Evolutionary conservation across 2,888 invertebrate species (phyloP).

Genomic region (Plebejus melissa): DNA sequence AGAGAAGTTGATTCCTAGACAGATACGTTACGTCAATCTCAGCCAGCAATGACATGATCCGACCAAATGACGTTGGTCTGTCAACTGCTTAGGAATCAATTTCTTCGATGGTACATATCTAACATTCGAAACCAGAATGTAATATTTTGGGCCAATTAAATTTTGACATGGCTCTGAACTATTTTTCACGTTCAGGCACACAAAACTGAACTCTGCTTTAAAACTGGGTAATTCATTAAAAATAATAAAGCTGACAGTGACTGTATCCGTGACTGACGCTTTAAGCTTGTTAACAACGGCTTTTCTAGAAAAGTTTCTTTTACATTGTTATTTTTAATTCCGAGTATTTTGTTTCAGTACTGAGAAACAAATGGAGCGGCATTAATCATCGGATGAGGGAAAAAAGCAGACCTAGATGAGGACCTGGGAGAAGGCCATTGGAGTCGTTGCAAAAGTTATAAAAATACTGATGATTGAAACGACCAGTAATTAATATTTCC

Average conservation of each 20-base stretch:
- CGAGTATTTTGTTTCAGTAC: constrained; percentile 34
- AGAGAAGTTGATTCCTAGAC: too few species aligned
- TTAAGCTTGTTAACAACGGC: constrained; percentile 43
- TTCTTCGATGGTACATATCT: too few species aligned
- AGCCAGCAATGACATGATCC: too few species aligned
- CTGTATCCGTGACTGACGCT: constrained; percentile 40
- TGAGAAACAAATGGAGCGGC: constrained; percentile 29
- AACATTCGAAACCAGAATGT: background rate
- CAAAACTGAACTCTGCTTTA: constrained; percentile 18
- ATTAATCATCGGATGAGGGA: background rate
- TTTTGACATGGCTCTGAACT: constrained; percentile 3
- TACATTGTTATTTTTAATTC: constrained; percentile 34
- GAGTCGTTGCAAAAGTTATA: background rate
- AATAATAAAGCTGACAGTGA: constrained; percentile 40
- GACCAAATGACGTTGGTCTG: too few species aligned
- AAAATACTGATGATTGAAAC: background rate
- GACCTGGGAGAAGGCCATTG: background rate
- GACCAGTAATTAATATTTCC: too few species aligned
- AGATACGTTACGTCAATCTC: too few species aligned
- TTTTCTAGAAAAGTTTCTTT: constrained; percentile 39
- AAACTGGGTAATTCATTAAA: constrained; percentile 36
- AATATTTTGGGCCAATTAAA: constrained; percentile 1
- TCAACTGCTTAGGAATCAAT: too few species aligned
- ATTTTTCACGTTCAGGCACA: background rate
- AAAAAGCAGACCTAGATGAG: background rate